A percentile compares a stretch with the other conserved stretches of the same genome.
These are phyloP conservation scores for Micromys minutus DNA, from an alignment of 2,113 vertebrate species.

Conservation along the genomic window DNA sequence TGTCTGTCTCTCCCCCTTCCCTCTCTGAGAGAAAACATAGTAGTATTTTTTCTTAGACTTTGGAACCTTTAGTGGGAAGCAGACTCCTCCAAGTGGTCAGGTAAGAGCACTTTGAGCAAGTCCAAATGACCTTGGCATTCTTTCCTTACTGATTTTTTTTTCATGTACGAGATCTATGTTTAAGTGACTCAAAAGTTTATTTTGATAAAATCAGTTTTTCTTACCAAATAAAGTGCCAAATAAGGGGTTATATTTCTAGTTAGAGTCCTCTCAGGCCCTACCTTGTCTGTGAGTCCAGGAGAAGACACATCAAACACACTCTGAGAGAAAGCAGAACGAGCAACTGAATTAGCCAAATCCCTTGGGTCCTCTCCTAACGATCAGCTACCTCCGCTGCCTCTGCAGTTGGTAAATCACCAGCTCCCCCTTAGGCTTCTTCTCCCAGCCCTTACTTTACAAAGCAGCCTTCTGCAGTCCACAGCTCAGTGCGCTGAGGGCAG, in stretches of 20 bases:
- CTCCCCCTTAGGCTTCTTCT: conserved; percentile 35
- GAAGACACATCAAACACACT: conserved; percentile 55
- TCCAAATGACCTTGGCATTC: conserved; percentile 32
- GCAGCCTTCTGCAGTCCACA: neutral
- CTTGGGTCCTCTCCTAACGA: neutral
- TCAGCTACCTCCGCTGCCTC: conserved; percentile 22
- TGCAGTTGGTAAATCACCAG: neutral
- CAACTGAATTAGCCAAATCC: conserved; percentile 39
- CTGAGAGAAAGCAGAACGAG: conserved; percentile 68
- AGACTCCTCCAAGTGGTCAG: conserved; percentile 51
- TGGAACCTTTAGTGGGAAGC: conserved; percentile 47
- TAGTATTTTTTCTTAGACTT: conserved; percentile 60
- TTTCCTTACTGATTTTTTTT: conserved; percentile 48
- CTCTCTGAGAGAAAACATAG: conserved; percentile 50
- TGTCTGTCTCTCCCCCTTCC: neutral
- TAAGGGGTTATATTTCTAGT: conserved; percentile 49
- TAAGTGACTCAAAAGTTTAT: conserved; percentile 59
- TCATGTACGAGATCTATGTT: neutral
- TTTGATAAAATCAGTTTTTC: conserved; percentile 68
- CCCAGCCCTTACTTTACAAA: conserved; percentile 40
- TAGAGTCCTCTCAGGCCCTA: conserved; percentile 46
- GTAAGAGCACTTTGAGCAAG: conserved; percentile 27
- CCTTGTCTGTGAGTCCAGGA: conserved; percentile 36
- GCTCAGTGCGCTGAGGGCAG: neutral
- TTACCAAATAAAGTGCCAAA: conserved; percentile 71